Evolutionary conservation across 2,797 vertebrate genomes (phyloP).

Genomic region (Salarias fasciatus): DNA sequence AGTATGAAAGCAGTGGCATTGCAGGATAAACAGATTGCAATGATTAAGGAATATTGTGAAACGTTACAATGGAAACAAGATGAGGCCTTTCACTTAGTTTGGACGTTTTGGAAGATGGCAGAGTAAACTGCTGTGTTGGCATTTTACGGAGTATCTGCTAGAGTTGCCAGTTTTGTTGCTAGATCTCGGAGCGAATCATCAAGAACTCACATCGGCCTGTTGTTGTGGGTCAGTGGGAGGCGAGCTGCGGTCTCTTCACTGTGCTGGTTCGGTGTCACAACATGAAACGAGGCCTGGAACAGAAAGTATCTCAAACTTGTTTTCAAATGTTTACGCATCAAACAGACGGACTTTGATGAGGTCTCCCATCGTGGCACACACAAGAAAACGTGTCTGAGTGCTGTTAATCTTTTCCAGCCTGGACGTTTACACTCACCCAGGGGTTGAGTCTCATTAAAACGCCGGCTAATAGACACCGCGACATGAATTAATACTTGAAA

Average conservation of each 20-base stretch:
- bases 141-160: conserved; percentile 23
- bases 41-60: conserved; percentile 15
- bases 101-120: conserved; percentile 6
- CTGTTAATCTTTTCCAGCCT: conserved; percentile 35
- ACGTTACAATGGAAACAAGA: conserved; percentile 7
- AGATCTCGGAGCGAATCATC: conserved; percentile 20
- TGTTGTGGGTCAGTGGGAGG: conserved; percentile 52
- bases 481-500: conserved; percentile 35
- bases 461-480: conserved; percentile 3
- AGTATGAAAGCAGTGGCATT: background rate
- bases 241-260: conserved; percentile 23
- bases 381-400: conserved; percentile 18
- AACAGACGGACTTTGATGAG: conserved; percentile 13
- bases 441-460: conserved; percentile 38
- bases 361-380: conserved; percentile 8
- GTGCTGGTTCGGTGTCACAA: conserved; percentile 26
- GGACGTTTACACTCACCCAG: conserved; percentile 25
- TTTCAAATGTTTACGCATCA: conserved; percentile 33
- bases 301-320: conserved; percentile 27
- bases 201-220: conserved; percentile 33
- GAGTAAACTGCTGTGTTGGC: conserved; percentile 7
- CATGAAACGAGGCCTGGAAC: conserved; percentile 40
- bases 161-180: conserved; percentile 14
- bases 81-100: conserved; percentile 17
- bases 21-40: conserved; percentile 1